These are phyloP conservation scores for Acromyrmex echinatior DNA, from an alignment of 1,140 invertebrate genomes.

Conservation along the genomic window DNA sequence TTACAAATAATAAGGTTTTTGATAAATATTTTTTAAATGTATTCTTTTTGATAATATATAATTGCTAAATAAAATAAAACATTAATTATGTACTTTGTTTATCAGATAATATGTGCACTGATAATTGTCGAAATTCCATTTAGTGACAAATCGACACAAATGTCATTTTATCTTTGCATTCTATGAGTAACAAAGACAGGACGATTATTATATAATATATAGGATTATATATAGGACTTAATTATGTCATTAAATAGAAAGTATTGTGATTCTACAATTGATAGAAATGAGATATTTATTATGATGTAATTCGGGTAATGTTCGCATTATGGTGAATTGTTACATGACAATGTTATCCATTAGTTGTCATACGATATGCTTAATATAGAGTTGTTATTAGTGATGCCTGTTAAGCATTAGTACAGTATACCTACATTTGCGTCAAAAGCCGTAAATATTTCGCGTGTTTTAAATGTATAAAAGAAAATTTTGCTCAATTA, in stretches of 20 bases:
- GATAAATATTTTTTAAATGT: not conserved
- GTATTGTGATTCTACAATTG: not conserved
- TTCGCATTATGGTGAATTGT: conserved; percentile 18
- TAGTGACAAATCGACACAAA: too few species aligned
- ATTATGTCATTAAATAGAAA: too few species aligned
- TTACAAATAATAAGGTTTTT: not conserved
- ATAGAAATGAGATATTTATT: conserved; percentile 28
- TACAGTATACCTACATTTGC: conserved; percentile 1
- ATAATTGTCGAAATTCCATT: not conserved
- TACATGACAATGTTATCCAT: conserved; percentile 4
- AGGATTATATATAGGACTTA: too few species aligned
- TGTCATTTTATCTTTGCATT: too few species aligned
- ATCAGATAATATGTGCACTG: not conserved
- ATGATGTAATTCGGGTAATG: conserved; percentile 39
- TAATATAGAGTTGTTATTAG: conserved; percentile 58
- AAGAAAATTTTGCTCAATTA: not conserved
- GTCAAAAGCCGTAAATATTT: conserved; percentile 47
- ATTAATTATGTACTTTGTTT: too few species aligned
- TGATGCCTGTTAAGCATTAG: conserved; percentile 54
- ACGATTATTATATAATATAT: too few species aligned
- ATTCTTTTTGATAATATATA: not conserved
- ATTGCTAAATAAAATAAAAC: not conserved
- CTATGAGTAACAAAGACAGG: too few species aligned
- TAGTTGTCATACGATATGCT: conserved; percentile 42
- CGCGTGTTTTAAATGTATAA: conserved; percentile 14